Percentiles rank a stretch among this genome's conserved stretches.
Conservation (phyloP, 2,113 vertebrate species). For the Enhydra lutris region DNA sequence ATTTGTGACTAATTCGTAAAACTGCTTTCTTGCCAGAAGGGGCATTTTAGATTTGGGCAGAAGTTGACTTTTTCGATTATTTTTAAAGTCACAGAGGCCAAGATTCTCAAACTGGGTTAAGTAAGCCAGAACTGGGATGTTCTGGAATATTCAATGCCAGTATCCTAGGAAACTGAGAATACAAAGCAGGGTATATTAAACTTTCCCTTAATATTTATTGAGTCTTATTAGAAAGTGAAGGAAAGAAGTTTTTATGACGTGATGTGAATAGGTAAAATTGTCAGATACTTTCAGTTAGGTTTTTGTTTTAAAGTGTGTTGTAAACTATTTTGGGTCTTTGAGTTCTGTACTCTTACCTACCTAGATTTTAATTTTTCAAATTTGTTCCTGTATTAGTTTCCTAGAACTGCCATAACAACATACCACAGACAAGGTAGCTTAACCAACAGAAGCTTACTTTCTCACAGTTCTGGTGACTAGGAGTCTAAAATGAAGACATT, state of each 20-base stretch:
- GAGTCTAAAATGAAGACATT: neutral
- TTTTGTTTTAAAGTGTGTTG: conserved; percentile 8
- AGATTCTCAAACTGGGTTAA: neutral
- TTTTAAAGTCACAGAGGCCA: neutral
- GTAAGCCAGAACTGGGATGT: neutral
- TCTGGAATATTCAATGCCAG: neutral
- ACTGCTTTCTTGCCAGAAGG: neutral
- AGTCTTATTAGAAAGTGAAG: neutral
- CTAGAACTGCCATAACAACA: neutral
- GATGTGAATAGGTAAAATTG: neutral
- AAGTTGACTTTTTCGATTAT: neutral
- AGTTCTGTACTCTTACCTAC: neutral
- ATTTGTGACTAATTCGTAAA: conserved; percentile 25
- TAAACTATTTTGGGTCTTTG: conserved; percentile 9
- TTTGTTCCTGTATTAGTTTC: neutral
- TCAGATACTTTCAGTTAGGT: neutral
- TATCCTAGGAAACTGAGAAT: neutral
- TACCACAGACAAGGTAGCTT: neutral
- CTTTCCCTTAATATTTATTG: neutral
- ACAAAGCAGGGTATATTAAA: neutral
- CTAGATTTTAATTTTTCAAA: neutral
- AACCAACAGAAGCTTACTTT: neutral
- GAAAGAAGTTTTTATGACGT: neutral
- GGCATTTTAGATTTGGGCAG: neutral
- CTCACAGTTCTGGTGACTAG: neutral